Evolutionary conservation across 2,888 invertebrate species (phyloP).

Genomic region (Cybosia mesomella): DNA sequence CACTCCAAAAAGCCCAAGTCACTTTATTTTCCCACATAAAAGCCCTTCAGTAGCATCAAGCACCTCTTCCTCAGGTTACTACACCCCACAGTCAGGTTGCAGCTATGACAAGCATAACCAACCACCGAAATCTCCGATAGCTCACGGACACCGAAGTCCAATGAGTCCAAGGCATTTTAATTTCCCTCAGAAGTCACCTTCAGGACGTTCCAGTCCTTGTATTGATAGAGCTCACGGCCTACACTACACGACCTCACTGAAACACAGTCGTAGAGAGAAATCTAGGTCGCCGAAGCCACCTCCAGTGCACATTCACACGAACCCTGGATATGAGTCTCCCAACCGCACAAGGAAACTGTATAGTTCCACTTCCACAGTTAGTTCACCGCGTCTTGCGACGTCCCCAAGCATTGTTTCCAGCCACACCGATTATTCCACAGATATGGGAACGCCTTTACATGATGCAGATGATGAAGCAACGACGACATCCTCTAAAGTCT

Average conservation of each 20-base stretch:
- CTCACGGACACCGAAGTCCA: conserved; percentile 87
- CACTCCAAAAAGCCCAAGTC: conserved; percentile 86
- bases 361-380: conserved; percentile 80
- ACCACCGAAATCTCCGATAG: conserved; percentile 82
- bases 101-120: conserved; percentile 80
- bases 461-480: conserved; percentile 82
- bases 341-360: conserved; percentile 79
- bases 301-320: conserved; percentile 87
- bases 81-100: conserved; percentile 85
- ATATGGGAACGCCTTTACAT: conserved; percentile 77
- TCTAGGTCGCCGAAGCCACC: conserved; percentile 82
- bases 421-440: conserved; percentile 81
- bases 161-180: conserved; percentile 88
- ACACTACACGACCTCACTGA: conserved; percentile 78
- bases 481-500: conserved; percentile 82
- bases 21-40: conserved; percentile 85
- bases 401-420: conserved; percentile 84
- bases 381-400: conserved; percentile 76
- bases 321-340: conserved; percentile 88
- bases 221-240: conserved; percentile 71
- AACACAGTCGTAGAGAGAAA: conserved; percentile 77
- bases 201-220: conserved; percentile 80
- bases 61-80: conserved; percentile 86
- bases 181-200: conserved; percentile 83
- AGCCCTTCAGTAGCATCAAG: conserved; percentile 85